Evolutionary conservation across 2,113 vertebrate genomes (phyloP), one percentile per base, ranked within the genome.

Genomic region (Macquaria ambigua): DNA sequence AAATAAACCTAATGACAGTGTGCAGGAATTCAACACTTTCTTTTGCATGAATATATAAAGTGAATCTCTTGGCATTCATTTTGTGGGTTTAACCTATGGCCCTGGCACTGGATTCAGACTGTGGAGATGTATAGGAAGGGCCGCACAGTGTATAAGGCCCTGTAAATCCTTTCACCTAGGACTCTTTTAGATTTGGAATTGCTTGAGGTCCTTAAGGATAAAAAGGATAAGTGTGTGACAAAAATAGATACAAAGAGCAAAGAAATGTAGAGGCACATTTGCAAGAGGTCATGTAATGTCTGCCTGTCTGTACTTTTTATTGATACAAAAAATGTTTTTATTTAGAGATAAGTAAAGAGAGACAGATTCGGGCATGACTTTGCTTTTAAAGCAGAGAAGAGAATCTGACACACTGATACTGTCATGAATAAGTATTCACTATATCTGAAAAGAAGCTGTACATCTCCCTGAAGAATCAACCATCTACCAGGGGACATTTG

Each of bases 161-260:
- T 39, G 37, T 68, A 41, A 73, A 86, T 91, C 84, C 85, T 58
- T 73, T 84, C 73, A 58, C 21, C 6, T n/a, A 12, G 43, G 56
- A 67, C 46, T 76, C 41, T 66, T 89, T 88, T 87, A 82, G 82
- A 85, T 53, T 55, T 37, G n/a, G n/a, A 80, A 90, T 89, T 79
- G 70, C 28, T 41, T 39, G 23, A 76, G 73, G 56, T 63, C 62
- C 68, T 52, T 7, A 5, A 2, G 83, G 85, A 88, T 87, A 58
- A 74, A 82, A 85, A 74, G 61, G 77, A 87, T 87, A 39, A 85
- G 46, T 58, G 53, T 28, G 18, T 8, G 16, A 73, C 28, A 52
- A 62, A 75, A 92, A 87, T 76, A 92, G 62, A 85, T 11, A 20
- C 69, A 81, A 50, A 11, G 59, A 50, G 59, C 8, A 15, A 14